These are phyloP conservation scores for Arrhopalites spinosus DNA, from an alignment of 2,888 invertebrate species.

Conservation along the genomic window DNA sequence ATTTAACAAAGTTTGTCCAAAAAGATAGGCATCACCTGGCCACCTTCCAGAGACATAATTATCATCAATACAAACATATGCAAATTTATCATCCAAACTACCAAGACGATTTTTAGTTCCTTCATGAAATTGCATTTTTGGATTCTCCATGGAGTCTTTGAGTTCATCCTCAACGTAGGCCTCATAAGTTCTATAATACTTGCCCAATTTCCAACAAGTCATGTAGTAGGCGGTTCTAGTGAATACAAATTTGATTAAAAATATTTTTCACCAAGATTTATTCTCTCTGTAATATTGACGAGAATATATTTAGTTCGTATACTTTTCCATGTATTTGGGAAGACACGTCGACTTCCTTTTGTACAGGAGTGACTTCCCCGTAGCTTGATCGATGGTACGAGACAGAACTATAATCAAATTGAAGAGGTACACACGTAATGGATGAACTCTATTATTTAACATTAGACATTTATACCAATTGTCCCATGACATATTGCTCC, in stretches of 20 bases:
- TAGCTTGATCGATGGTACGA: constrained; percentile 45
- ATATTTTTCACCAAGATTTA: too few relatives aligned
- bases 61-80: constrained; percentile 47
- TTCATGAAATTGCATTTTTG: constrained; percentile 42
- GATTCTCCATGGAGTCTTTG: constrained; percentile 42
- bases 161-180: constrained; percentile 53
- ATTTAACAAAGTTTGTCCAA: constrained; percentile 45
- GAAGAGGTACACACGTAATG: too few relatives aligned
- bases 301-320: not conserved
- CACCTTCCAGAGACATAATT: constrained; percentile 53
- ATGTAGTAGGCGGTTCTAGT: constrained; percentile 47
- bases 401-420: too few relatives aligned
- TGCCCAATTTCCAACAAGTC: constrained; percentile 52
- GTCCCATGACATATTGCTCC: constrained; percentile 53
- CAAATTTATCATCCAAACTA: constrained; percentile 48
- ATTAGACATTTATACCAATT: too few relatives aligned
- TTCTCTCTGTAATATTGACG: too few relatives aligned
- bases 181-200: constrained; percentile 51
- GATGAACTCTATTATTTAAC: too few relatives aligned
- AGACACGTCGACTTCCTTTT: constrained; percentile 50
- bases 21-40: constrained; percentile 51
- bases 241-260: too few relatives aligned
- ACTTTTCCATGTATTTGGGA: constrained; percentile 54
- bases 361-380: constrained; percentile 51
- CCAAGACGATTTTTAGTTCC: constrained; percentile 48